Evolutionary conservation across 2,113 vertebrate species (phyloP).

Genomic region (Grammomys dolichurus): DNA sequence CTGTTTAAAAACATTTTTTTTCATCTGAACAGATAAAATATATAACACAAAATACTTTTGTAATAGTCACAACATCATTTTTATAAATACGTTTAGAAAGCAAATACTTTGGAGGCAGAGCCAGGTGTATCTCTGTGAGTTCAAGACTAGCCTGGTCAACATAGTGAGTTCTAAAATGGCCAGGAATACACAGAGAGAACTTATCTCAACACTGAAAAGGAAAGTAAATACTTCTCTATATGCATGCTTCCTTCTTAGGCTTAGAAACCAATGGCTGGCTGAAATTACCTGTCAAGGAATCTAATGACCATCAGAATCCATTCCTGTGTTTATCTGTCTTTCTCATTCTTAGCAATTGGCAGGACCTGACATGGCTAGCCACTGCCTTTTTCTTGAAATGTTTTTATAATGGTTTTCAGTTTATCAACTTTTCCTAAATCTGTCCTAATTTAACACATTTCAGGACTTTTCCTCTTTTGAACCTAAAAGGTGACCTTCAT

Average conservation of each 20-base stretch:
- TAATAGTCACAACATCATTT: not conserved
- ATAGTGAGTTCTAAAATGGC: not conserved
- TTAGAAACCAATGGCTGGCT: not conserved
- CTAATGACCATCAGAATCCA: not conserved
- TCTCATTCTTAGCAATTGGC: not conserved
- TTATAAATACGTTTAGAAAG: constrained; percentile 25
- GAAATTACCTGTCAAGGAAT: not conserved
- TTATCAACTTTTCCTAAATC: not conserved
- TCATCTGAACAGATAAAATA: constrained; percentile 49
- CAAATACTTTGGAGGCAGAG: not conserved
- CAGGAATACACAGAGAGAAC: not conserved
- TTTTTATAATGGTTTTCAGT: not conserved
- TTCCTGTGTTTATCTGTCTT: not conserved
- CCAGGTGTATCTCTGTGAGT: not conserved
- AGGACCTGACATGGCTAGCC: not conserved
- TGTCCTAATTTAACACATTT: not conserved
- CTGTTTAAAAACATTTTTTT: not conserved
- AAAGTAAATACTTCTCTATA: not conserved
- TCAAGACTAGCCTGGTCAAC: not conserved
- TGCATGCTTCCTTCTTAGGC: not conserved
- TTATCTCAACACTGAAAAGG: not conserved
- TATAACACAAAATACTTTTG: not conserved
- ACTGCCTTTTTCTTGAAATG: not conserved
- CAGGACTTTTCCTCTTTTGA: not conserved
- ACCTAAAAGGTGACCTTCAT: not conserved